phyloP scores from a whole-genome alignment of 2,113 vertebrate species.

The Ceyx margarethae region DNA sequence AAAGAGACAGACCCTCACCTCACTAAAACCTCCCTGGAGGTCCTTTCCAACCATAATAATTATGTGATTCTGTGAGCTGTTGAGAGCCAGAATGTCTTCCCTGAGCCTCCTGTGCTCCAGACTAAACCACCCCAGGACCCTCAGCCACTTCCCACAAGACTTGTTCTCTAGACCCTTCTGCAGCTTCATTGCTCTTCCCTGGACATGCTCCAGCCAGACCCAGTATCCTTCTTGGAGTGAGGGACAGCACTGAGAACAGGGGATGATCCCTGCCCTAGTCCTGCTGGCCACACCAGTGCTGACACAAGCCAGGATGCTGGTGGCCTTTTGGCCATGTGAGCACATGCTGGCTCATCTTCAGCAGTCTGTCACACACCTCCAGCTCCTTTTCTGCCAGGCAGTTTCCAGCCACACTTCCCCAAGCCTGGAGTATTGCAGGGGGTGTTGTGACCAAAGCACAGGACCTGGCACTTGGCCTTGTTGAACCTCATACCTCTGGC shows the following conservation, averaged over 20 bases:
- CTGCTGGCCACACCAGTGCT: neutral
- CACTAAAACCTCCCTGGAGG: neutral
- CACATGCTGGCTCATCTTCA: neutral
- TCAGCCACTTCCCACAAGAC: neutral
- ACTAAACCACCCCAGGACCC: neutral
- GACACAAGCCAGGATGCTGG: neutral
- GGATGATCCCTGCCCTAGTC: no score
- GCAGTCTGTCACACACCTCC: no score
- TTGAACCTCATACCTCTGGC: neutral
- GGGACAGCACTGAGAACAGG: neutral
- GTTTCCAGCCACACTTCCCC: neutral
- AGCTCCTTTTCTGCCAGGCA: neutral
- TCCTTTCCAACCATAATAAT: no score
- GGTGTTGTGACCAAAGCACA: neutral
- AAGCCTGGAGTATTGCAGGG: neutral
- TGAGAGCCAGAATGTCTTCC: neutral
- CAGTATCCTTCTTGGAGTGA: neutral
- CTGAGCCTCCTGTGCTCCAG: neutral
- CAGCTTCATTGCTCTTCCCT: neutral
- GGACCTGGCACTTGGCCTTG: neutral
- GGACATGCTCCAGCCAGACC: neutral
- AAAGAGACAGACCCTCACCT: neutral
- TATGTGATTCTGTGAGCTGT: no score
- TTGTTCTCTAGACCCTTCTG: neutral
- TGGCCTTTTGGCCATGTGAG: no score